A percentile compares a stretch with the other conserved stretches of the same genome.
Evolutionary conservation across 2,888 invertebrate species (phyloP).

Genomic region (Ormyrus rosae): DNA sequence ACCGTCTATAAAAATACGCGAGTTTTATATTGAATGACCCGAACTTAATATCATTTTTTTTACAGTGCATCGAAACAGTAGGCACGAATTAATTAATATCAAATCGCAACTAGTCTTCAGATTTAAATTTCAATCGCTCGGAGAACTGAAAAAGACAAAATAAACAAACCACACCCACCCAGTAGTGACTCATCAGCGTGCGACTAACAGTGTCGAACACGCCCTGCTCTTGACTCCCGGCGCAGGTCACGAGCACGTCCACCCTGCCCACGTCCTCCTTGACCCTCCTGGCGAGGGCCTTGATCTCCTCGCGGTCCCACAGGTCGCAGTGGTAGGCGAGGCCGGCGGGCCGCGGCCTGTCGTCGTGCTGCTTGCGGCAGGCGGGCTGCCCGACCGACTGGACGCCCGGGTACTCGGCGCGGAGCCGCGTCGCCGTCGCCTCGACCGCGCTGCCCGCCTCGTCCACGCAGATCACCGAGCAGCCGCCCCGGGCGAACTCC

Average conservation of each 20-base stretch:
- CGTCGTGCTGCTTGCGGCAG: slow-evolving; percentile 58
- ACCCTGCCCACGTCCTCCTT: slow-evolving; percentile 67
- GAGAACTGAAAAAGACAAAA: no score
- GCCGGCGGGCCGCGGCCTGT: slow-evolving; percentile 49
- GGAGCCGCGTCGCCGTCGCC: slow-evolving; percentile 59
- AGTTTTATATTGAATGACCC: neutral
- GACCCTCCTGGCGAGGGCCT: slow-evolving; percentile 64
- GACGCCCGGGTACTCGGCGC: slow-evolving; percentile 55
- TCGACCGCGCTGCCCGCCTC: slow-evolving; percentile 59
- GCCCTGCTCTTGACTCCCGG: slow-evolving; percentile 61
- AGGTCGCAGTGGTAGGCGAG: slow-evolving; percentile 67
- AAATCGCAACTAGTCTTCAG: no score
- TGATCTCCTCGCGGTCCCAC: slow-evolving; percentile 64
- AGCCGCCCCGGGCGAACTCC: slow-evolving; percentile 68
- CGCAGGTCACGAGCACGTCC: slow-evolving; percentile 71
- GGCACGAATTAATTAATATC: no score
- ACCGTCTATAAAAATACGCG: slow-evolving; percentile 64
- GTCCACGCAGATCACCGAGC: slow-evolving; percentile 70
- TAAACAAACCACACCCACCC: slow-evolving; percentile 60
- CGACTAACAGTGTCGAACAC: slow-evolving; percentile 67
- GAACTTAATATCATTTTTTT: neutral
- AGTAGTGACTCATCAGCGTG: slow-evolving; percentile 72
- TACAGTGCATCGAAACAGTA: neutral
- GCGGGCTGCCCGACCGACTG: neutral
- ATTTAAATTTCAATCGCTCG: no score